Evolutionary conservation across 2,888 invertebrate genomes (phyloP).

Genomic region (Cantharis lateralis): DNA sequence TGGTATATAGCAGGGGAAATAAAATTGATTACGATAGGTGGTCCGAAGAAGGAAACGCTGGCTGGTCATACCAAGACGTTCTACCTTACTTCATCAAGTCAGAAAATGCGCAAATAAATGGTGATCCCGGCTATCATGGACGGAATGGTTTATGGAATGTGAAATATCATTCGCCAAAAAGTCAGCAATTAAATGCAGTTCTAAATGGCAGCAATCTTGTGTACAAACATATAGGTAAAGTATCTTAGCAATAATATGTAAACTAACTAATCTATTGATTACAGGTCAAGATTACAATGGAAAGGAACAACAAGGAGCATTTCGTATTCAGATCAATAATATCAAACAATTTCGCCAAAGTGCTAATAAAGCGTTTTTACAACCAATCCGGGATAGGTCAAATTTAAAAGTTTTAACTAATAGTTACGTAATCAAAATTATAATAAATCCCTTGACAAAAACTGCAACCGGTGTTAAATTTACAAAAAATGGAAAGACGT

Average conservation of each 20-base stretch:
- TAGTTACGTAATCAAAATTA: constrained; percentile 61
- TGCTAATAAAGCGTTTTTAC: constrained; percentile 67
- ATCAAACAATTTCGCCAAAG: constrained; percentile 65
- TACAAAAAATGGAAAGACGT: constrained; percentile 55
- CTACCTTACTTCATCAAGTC: not conserved
- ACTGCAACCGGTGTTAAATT: constrained; percentile 61
- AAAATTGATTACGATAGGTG: not conserved
- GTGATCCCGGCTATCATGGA: not conserved
- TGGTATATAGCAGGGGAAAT: not conserved
- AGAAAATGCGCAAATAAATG: not conserved
- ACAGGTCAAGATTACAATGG: constrained; percentile 61
- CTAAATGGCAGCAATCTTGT: not conserved
- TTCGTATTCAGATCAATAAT: constrained; percentile 65
- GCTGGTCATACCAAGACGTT: not conserved
- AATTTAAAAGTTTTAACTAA: constrained; percentile 60
- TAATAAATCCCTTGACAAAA: constrained; percentile 62
- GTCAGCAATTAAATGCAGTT: not conserved
- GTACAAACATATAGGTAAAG: not conserved
- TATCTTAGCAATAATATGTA: too few relatives aligned
- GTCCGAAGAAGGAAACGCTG: not conserved
- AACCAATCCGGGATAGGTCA: constrained; percentile 62
- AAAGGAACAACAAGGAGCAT: constrained; percentile 66
- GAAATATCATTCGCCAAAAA: not conserved
- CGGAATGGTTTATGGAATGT: not conserved
- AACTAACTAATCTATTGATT: too few relatives aligned